These are phyloP conservation scores for Xiphophorus maculatus DNA, from an alignment of 2,113 vertebrate species.

Conservation along the genomic window DNA sequence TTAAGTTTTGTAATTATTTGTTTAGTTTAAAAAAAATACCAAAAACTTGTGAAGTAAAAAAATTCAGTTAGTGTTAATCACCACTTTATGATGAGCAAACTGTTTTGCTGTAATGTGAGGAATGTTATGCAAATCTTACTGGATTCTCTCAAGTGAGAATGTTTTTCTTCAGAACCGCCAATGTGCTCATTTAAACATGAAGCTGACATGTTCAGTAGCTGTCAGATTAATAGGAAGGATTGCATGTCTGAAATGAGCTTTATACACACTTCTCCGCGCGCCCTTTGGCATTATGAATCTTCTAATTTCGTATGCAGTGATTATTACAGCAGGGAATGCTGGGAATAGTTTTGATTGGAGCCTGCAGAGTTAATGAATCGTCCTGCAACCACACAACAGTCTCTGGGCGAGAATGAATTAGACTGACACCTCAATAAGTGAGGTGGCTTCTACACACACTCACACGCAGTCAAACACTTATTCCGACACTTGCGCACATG, in stretches of 20 bases:
- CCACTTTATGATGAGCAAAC: background rate
- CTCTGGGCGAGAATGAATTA: slow-evolving; percentile 77
- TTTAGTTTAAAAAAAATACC: background rate
- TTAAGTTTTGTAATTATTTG: background rate
- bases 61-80: background rate
- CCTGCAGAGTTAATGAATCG: slow-evolving; percentile 78
- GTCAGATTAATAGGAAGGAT: background rate
- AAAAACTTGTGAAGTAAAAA: no score
- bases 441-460: slow-evolving; percentile 28
- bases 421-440: slow-evolving; percentile 77
- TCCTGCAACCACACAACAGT: slow-evolving; percentile 71
- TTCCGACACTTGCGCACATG: slow-evolving; percentile 27
- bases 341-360: slow-evolving; percentile 76
- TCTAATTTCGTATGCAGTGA: slow-evolving; percentile 74
- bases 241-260: slow-evolving; percentile 10
- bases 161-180: background rate
- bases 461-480: slow-evolving; percentile 4
- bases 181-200: background rate
- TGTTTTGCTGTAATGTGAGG: background rate
- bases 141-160: background rate
- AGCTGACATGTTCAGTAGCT: background rate
- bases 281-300: slow-evolving; percentile 58
- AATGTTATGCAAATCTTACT: background rate
- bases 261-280: slow-evolving; percentile 2
- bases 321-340: slow-evolving; percentile 74